Conservation (phyloP, 2,113 vertebrate species). For the Cebidichthys violaceus region DNA sequence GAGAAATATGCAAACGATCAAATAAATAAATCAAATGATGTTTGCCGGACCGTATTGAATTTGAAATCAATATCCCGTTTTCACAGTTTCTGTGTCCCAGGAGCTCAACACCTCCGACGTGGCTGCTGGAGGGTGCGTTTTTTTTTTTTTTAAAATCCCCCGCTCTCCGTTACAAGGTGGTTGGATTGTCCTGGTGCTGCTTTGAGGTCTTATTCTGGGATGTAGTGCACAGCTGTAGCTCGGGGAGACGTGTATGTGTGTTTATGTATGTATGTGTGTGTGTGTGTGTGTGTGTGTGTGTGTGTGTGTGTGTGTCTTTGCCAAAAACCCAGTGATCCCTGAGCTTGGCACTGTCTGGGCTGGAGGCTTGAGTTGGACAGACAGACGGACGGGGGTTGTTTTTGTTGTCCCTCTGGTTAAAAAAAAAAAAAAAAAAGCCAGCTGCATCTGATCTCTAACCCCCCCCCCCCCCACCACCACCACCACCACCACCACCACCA, state of each 20-base stretch:
- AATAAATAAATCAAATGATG: no score
- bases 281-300: no score
- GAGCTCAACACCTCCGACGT: neutral
- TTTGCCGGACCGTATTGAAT: no score
- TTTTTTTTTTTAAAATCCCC: neutral
- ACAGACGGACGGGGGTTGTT: neutral
- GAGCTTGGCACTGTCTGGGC: slow-evolving; percentile 38
- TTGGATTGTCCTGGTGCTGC: slow-evolving; percentile 15
- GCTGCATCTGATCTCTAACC: slow-evolving; percentile 52
- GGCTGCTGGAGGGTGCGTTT: neutral
- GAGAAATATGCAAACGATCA: neutral
- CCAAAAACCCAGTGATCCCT: slow-evolving; percentile 49
- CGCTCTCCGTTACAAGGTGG: neutral
- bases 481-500: no score
- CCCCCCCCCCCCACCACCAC: no score
- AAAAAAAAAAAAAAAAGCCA: no score
- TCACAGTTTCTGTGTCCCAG: neutral
- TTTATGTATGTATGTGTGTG: no score
- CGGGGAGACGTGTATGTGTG: slow-evolving; percentile 22
- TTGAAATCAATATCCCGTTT: neutral
- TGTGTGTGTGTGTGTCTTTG: slow-evolving; percentile 19
- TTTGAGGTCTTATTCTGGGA: slow-evolving; percentile 36
- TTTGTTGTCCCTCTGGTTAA: slow-evolving; percentile 48
- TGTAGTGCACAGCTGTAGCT: slow-evolving; percentile 36
- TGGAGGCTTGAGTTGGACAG: slow-evolving; percentile 44